Base-by-base conservation (phyloP, 2,888 invertebrate species). In the Catotricha subobsoleta region DNA sequence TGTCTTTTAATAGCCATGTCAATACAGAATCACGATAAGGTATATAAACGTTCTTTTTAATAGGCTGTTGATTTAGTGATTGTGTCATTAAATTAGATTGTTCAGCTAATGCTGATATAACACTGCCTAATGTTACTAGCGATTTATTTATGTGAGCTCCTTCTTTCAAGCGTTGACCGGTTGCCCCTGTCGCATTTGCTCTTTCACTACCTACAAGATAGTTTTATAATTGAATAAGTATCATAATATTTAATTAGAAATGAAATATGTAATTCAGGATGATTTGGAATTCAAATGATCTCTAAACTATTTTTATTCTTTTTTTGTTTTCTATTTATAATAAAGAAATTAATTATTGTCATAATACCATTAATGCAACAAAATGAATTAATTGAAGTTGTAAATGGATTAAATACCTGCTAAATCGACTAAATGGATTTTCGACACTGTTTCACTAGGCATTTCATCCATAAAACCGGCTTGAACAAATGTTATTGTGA, bases 111-210 rank as follows among this genome's bases (percentile, higher is more conserved):
- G 86, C 81, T 27, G 84, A 84, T 58, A 87, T 87, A 51, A 87
- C 87, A 49, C 81, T 82, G 45, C 87, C 87, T 41, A 88, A 67
- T 16, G 88, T 87, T 19, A 87, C 87, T 42, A 88, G 64, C 1
- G 87, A 87, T 64, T 88, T 87, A 62, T 88, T 88, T 54, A 88
- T 88, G 61, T 87, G 86, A 18, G 83, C 86, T 42, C 87, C 87
- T 62, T 88, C 87, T 60, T 84, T 87, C 47, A 92, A 65, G 18
- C 91, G 70, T 61, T 87, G 81, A 0, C 91, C 91, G 8, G 87
- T 88, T 15, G 91, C 88, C 30, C 88, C 90, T 1, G 88, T 83
- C 12, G 86, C 77, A 63, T 86, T 83, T 0, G 87, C 87, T 33
- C 87, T 70, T 60, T 88, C 88, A 56, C 87, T 87, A 50, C 30